Evolutionary conservation across 1,140 invertebrate species (phyloP).

Genomic region (Heliconius melpomene): DNA sequence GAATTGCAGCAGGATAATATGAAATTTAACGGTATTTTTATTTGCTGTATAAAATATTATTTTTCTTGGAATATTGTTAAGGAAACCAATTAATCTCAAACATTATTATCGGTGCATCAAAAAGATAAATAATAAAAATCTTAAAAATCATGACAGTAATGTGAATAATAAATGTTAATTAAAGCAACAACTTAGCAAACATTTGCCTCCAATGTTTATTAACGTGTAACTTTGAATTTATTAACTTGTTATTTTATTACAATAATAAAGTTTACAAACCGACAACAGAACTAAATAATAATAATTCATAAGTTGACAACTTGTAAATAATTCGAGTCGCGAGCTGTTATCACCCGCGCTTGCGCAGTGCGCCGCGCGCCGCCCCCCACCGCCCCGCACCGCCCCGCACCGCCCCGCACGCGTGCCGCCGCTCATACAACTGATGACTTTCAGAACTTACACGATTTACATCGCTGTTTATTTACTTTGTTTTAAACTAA

Average conservation of each 20-base stretch:
- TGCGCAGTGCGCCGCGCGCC: constrained; percentile 54
- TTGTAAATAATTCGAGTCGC: constrained; percentile 70
- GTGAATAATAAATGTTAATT: constrained; percentile 17
- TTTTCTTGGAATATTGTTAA: neutral
- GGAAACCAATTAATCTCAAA: neutral
- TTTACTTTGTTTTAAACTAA: neutral
- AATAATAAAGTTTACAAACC: constrained; percentile 29
- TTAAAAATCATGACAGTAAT: constrained; percentile 15
- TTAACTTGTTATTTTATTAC: constrained; percentile 6
- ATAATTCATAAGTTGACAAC: constrained; percentile 74
- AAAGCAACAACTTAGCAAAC: constrained; percentile 8
- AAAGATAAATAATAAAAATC: neutral
- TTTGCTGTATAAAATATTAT: neutral
- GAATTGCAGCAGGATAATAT: no score
- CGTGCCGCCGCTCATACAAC: constrained; percentile 54
- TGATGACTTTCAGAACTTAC: constrained; percentile 41
- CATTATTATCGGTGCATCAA: neutral
- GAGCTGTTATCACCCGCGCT: constrained; percentile 64
- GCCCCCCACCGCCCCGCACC: constrained; percentile 53
- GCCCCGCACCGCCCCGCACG: constrained; percentile 59
- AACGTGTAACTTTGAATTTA: constrained; percentile 21
- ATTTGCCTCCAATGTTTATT: constrained; percentile 30
- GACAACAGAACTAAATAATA: constrained; percentile 41
- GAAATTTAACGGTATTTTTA: neutral
- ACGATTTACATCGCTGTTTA: constrained; percentile 62